Percentiles rank a stretch among this genome's conserved stretches.
Conservation (phyloP, 2,888 invertebrate species). For the Macropis europaea region DNA sequence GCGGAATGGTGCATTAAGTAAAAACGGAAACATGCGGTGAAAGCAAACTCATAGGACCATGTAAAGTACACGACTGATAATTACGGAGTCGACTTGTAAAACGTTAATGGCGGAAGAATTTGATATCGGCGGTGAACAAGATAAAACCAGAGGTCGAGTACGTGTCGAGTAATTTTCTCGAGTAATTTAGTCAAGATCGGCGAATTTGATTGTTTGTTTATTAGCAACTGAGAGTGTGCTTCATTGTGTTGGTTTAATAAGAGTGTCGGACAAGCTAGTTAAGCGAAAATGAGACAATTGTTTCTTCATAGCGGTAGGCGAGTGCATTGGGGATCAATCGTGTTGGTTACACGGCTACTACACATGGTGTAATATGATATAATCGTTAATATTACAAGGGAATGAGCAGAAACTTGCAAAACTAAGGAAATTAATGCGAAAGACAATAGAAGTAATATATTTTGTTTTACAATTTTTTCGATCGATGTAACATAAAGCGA, state of each 20-base stretch:
- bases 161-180: slow-evolving; percentile 21
- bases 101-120: slow-evolving; percentile 18
- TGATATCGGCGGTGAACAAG: slow-evolving; percentile 11
- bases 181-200: slow-evolving; percentile 1
- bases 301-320: slow-evolving; percentile 27
- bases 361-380: not conserved
- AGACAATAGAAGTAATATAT: too few relatives aligned
- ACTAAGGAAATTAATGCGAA: slow-evolving; percentile 1
- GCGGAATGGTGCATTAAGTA: slow-evolving; percentile 9
- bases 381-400: not conserved
- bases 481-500: too few relatives aligned
- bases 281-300: slow-evolving; percentile 30
- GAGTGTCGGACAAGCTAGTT: not conserved
- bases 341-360: slow-evolving; percentile 18
- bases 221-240: not conserved
- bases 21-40: slow-evolving; percentile 40
- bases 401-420: not conserved
- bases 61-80: slow-evolving; percentile 30
- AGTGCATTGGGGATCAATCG: slow-evolving; percentile 10
- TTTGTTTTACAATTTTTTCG: too few relatives aligned
- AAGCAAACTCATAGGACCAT: slow-evolving; percentile 28
- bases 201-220: slow-evolving; percentile 42
- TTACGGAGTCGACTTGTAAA: slow-evolving; percentile 28
- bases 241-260: slow-evolving; percentile 29
- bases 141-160: slow-evolving; percentile 8